Conservation (phyloP, 2,888 invertebrate genomes). For the Odontocolon sp. region DNA sequence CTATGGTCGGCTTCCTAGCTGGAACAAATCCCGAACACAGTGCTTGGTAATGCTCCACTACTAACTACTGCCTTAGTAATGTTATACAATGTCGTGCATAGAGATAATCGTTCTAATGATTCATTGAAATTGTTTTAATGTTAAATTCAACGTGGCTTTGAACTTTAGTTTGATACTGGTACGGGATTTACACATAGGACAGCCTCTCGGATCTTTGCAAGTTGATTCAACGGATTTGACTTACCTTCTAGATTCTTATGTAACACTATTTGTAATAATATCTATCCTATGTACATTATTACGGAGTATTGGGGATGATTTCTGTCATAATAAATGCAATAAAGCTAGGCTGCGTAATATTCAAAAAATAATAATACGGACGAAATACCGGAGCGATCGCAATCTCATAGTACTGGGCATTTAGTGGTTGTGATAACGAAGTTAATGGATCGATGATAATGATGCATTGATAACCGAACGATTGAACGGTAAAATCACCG, state of each 20-base stretch:
- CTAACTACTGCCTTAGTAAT: conserved; percentile 55
- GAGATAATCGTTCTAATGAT: neutral
- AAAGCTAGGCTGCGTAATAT: conserved; percentile 55
- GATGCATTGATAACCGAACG: conserved; percentile 51
- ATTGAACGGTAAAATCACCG: conserved; percentile 54
- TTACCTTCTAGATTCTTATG: conserved; percentile 57
- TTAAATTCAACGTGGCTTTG: neutral
- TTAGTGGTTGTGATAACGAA: conserved; percentile 53
- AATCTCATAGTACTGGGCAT: conserved; percentile 62
- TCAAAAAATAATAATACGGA: conserved; percentile 55
- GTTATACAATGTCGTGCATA: conserved; percentile 12
- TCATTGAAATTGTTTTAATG: neutral
- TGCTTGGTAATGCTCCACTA: conserved; percentile 79
- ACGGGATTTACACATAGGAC: neutral
- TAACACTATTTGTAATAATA: conserved; percentile 36
- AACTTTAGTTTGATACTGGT: neutral
- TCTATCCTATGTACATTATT: conserved; percentile 36
- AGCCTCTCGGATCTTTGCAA: conserved; percentile 24
- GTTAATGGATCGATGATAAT: conserved; percentile 57
- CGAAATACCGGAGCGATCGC: conserved; percentile 71
- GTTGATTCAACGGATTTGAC: conserved; percentile 57
- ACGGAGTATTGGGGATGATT: conserved; percentile 79
- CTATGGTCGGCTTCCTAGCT: conserved; percentile 85
- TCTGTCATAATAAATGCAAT: conserved; percentile 66
- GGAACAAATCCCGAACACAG: conserved; percentile 82